Evolutionary conservation across 1,140 invertebrate genomes (phyloP).

Genomic region (Trypoxylus dichotomus): DNA sequence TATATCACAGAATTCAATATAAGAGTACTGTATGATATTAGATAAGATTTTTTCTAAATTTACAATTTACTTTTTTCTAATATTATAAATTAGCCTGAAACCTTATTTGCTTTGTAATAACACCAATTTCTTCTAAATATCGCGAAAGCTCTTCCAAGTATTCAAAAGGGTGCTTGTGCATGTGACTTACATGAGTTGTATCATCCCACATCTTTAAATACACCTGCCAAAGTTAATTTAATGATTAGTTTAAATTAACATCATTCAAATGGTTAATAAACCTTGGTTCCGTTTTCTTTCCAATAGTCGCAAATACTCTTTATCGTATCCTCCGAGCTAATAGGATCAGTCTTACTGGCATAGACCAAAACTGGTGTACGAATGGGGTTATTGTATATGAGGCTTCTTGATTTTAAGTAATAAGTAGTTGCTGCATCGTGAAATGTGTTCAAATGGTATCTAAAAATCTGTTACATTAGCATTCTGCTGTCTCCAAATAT

Average conservation of each 20-base stretch:
- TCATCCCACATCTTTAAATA: constrained; percentile 79
- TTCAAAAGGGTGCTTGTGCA: constrained; percentile 75
- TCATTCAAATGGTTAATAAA: constrained; percentile 46
- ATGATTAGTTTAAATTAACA: constrained; percentile 30
- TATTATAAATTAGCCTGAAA: constrained; percentile 29
- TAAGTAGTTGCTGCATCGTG: constrained; percentile 76
- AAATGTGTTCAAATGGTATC: constrained; percentile 77
- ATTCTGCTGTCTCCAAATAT: neutral
- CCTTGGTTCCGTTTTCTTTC: constrained; percentile 67
- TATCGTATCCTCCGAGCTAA: constrained; percentile 71
- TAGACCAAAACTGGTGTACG: constrained; percentile 77
- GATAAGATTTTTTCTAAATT: neutral
- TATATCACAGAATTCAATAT: neutral
- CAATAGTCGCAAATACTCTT: constrained; percentile 66
- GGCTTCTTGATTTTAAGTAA: constrained; percentile 77
- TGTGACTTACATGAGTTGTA: constrained; percentile 84
- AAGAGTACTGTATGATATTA: neutral
- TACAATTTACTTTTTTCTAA: neutral
- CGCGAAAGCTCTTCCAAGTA: constrained; percentile 71
- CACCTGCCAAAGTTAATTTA: constrained; percentile 59
- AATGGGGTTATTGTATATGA: constrained; percentile 76
- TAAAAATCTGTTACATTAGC: constrained; percentile 48
- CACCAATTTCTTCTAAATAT: constrained; percentile 62
- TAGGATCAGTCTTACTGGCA: constrained; percentile 76
- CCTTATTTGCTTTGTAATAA: constrained; percentile 43